Base-by-base conservation (phyloP, 2,797 vertebrate genomes). In the Gouania willdenowi region DNA sequence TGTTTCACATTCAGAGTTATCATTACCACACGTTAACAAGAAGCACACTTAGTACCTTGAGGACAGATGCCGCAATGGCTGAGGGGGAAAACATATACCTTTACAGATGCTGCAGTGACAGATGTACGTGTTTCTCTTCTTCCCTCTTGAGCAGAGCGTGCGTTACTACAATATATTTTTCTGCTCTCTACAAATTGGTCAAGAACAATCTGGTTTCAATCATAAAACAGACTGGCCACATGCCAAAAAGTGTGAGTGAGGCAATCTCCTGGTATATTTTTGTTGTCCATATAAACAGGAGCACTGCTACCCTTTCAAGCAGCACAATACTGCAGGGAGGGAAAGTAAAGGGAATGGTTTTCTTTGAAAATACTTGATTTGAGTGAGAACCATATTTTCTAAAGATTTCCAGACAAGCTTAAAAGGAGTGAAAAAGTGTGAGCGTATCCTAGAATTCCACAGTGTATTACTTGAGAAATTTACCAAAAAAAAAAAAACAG, bases 161-260 rank as follows among this genome's bases (percentile, higher is more conserved):
- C 25, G 71, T 47, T 63, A 87, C 67, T 76, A 71, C 87, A 77
- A 64, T 64, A 54, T 84, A 64, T 84, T 87, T 87, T 85, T 83
- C 70, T 69, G 17, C 43, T 54, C 41, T 59, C 16, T 47, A 11
- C 0, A 24, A 63, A 66, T 77, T 77, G 74, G 66, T 66, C 72
- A 79, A 83, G 78, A 56, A 60, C 71, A 81, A 79, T 88, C 84
- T 91, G 89, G 86, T 81, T 89, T 88, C 82, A 84, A 90, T 91
- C 86, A 90, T 83, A 82, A 83, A 81, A 78, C 49, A 75, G 61
- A 43, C 55, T 67, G 82, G 84, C 68, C 74, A 46, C 35, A 15
- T 52, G 81, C 82, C 82, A 82, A 57, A 73, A 35, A 2, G 21
- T 66, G n/a, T n/a, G 59, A 84, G 62, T 58, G 66, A 86, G 60